Base-by-base conservation (phyloP, 1,140 invertebrate genomes). In the Cydia pomonella region DNA sequence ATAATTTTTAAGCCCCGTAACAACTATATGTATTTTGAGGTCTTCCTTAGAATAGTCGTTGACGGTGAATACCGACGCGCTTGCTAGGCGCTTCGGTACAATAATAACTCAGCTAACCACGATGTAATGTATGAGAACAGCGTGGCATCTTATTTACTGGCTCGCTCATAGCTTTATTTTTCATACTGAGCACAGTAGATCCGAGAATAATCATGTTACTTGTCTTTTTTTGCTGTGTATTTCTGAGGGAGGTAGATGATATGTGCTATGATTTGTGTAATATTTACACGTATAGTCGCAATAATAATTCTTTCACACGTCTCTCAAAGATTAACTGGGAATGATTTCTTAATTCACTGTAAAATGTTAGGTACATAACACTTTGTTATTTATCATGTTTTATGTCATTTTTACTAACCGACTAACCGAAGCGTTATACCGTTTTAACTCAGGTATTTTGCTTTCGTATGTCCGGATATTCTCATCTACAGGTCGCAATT, bases 121-220 rank as follows among this genome's bases (percentile, higher is more conserved):
- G 23, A n/a, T 29, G 63, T 66, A 66, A 66, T 66, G 63, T 33
- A 66, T 66, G 25, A 29, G 63, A 29, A 66, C 27, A 66, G 63
- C 63, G 23, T 25, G 33, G 23, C 63, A 66, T 2, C 25, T 66
- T 66, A 66, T 66, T 66, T 66, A 29, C 63, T 66, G 25, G 23
- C 25, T 16, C 25, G 27, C 25, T 29, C 25, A 66, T 29, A 27
- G 63, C 63, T 66, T 66, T 66, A 29, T 66, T 66, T 66, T 66
- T 66, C 63, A 66, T 66, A 66, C 63, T 66, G 25, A 66, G 63
- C 63, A 29, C 25, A 33, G 25, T 27, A 25, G 23, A 66, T 66
- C 27, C n/a, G 27, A 66, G 27, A 66, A 66, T 66, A 66, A 66
- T 66, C 16, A 66, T n/a, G 47, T 50, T 50, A 18, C 41, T 44